Percentiles rank a stretch among this genome's conserved stretches.
Conservation (phyloP, 2,797 vertebrate species). For the Tenualosa ilisha region DNA sequence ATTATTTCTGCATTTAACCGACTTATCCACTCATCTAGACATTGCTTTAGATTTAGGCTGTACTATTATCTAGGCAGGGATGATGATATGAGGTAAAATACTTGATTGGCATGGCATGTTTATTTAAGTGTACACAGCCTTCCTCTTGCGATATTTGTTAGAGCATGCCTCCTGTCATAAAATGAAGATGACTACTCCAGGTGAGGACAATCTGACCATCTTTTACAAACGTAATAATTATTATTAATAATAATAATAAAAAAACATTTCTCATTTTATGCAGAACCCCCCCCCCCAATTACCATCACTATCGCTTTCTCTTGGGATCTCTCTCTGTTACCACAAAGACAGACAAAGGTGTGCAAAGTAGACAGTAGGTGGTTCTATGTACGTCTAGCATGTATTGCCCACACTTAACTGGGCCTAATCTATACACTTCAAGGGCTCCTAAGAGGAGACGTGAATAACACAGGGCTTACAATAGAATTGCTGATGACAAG, state of each 20-base stretch:
- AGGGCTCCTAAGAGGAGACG: background rate
- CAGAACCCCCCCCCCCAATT: background rate
- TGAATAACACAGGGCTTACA: slow-evolving; percentile 5
- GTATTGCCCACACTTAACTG: background rate
- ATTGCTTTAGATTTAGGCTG: no score
- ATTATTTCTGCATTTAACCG: no score
- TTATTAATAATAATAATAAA: no score
- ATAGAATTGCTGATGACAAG: slow-evolving; percentile 6
- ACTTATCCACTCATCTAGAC: no score
- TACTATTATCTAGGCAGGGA: no score
- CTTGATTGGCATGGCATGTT: background rate
- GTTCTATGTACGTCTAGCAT: background rate
- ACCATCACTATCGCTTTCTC: background rate
- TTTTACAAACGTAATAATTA: no score
- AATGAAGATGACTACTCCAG: background rate
- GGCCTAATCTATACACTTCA: background rate
- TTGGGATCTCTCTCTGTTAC: no score
- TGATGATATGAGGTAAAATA: background rate
- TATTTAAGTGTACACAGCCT: background rate
- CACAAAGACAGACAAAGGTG: background rate
- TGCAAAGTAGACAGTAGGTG: background rate
- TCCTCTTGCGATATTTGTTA: background rate
- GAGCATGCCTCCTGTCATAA: no score
- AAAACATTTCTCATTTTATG: background rate
- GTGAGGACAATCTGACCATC: background rate